phyloP scores from a whole-genome alignment of 2,888 invertebrate species.

The Hipparchia semele region DNA sequence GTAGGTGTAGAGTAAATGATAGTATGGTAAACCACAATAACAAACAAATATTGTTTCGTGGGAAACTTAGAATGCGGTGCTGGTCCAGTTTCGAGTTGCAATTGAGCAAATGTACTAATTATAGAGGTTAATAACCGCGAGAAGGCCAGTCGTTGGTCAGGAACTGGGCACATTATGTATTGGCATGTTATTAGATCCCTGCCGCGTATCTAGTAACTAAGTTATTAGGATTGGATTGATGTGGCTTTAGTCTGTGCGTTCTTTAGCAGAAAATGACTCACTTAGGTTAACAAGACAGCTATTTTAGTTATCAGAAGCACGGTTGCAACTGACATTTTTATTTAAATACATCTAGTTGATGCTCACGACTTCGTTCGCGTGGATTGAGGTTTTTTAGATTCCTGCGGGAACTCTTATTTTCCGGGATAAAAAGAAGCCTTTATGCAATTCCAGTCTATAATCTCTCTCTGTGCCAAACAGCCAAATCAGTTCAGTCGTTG shows the following conservation, averaged over 20 bases:
- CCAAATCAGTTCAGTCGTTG: too few species aligned
- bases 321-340: too few species aligned
- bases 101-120: slow-evolving; percentile 38
- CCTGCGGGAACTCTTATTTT: too few species aligned
- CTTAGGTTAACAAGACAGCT: too few species aligned
- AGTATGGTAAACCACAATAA: slow-evolving; percentile 30
- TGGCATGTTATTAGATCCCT: slow-evolving; percentile 26
- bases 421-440: too few species aligned
- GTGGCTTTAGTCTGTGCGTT: slow-evolving; percentile 3
- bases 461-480: too few species aligned
- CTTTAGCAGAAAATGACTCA: too few species aligned
- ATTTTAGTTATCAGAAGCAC: too few species aligned
- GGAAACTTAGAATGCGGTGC: slow-evolving; percentile 40
- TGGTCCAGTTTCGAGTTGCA: slow-evolving; percentile 34
- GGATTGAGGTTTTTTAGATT: too few species aligned
- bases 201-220: slow-evolving; percentile 21
- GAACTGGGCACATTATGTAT: slow-evolving; percentile 27
- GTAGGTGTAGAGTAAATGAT: slow-evolving; percentile 10
- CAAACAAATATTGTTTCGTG: slow-evolving; percentile 38
- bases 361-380: too few species aligned
- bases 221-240: slow-evolving; percentile 11
- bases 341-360: too few species aligned
- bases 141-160: slow-evolving; percentile 33
- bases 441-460: too few species aligned
- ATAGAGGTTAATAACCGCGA: slow-evolving; percentile 37